These are phyloP conservation scores for Acronicta aceris DNA, from an alignment of 2,888 invertebrate species.

Conservation along the genomic window DNA sequence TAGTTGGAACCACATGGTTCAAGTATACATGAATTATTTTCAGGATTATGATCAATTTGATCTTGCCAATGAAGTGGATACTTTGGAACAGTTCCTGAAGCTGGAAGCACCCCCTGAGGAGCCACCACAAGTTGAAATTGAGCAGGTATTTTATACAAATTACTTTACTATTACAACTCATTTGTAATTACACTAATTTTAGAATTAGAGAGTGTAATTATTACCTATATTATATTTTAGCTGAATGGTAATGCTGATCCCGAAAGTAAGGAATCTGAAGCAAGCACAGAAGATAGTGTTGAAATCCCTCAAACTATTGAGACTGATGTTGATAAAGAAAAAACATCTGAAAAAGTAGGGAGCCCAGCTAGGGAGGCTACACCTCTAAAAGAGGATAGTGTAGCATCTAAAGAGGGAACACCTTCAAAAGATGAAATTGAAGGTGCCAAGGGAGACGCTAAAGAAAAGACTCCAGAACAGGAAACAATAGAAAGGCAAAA, in stretches of 20 bases:
- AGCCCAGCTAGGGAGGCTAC: slow-evolving; percentile 64
- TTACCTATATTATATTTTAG: slow-evolving; percentile 52
- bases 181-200: slow-evolving; percentile 5
- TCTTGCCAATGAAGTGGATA: slow-evolving; percentile 96
- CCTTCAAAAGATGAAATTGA: slow-evolving; percentile 63
- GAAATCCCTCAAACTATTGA: slow-evolving; percentile 36
- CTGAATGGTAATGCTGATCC: slow-evolving; percentile 77
- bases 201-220: not conserved
- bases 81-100: slow-evolving; percentile 96
- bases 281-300: slow-evolving; percentile 73
- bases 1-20: slow-evolving; percentile 27
- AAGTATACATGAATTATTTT: slow-evolving; percentile 53
- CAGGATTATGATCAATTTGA: slow-evolving; percentile 98
- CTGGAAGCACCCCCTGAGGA: slow-evolving; percentile 90
- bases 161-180: not conserved
- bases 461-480: slow-evolving; percentile 62
- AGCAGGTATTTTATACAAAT: slow-evolving; percentile 57
- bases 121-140: slow-evolving; percentile 68
- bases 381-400: slow-evolving; percentile 58
- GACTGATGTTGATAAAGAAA: slow-evolving; percentile 61
- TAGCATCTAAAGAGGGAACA: slow-evolving; percentile 63
- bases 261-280: slow-evolving; percentile 64
- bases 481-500: slow-evolving; percentile 70
- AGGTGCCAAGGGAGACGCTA: slow-evolving; percentile 51
- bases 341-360: slow-evolving; percentile 56